These are phyloP conservation scores for Nasonia vitripennis DNA, from an alignment of 1,140 invertebrate species.

Conservation along the genomic window DNA sequence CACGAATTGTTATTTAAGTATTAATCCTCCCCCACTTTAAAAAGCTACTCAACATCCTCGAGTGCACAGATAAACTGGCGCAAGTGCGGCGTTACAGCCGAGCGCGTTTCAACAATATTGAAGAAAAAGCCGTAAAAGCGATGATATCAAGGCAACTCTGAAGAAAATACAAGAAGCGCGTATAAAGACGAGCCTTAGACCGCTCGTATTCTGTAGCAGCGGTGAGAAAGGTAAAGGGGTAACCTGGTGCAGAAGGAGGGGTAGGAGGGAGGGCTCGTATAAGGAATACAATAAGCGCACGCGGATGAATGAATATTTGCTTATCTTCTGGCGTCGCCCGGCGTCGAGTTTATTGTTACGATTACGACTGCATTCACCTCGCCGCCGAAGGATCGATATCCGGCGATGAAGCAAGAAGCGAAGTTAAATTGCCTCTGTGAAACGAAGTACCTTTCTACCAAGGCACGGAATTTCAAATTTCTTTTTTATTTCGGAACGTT, in stretches of 20 bases:
- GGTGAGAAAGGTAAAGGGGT: background rate
- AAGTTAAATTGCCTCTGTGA: conserved; percentile 35
- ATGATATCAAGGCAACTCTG: conserved; percentile 16
- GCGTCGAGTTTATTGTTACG: conserved; percentile 27
- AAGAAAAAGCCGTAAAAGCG: background rate
- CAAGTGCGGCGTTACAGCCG: background rate
- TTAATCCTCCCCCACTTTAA: background rate
- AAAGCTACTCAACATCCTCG: background rate
- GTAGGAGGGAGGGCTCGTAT: background rate
- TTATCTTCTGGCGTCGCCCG: conserved; percentile 24
- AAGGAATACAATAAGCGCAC: conserved; percentile 41
- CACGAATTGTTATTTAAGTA: background rate
- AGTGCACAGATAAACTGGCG: background rate
- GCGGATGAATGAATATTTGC: conserved; percentile 43
- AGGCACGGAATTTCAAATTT: conserved; percentile 9
- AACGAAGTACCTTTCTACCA: conserved; percentile 3
- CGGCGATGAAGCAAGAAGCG: background rate
- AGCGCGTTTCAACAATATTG: background rate
- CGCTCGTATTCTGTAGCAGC: background rate
- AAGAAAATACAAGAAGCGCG: conserved; percentile 36
- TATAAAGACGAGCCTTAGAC: conserved; percentile 14
- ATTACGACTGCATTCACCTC: conserved; percentile 31
- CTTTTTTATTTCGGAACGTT: background rate
- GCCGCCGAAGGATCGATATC: conserved; percentile 28
- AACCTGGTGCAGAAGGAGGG: background rate